Evolutionary conservation across 2,797 vertebrate genomes (phyloP).

Genomic region (Cyclopterus lumpus): DNA sequence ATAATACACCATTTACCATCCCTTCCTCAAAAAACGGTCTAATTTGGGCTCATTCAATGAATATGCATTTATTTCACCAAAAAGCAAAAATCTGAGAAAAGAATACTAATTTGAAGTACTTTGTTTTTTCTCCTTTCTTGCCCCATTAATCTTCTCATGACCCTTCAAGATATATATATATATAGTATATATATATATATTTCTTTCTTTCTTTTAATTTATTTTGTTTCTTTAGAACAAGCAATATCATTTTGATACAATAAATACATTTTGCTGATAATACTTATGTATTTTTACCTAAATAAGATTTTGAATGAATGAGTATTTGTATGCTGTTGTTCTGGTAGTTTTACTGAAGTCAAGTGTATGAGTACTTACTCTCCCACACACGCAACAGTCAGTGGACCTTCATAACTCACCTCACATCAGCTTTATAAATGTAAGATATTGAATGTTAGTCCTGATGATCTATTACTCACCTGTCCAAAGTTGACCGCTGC

Average conservation of each 20-base stretch:
- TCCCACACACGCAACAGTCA: too few relatives aligned
- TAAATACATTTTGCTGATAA: too few relatives aligned
- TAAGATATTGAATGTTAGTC: not conserved
- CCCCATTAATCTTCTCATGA: not conserved
- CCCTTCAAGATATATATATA: not conserved
- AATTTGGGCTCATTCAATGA: not conserved
- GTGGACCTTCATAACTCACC: not conserved
- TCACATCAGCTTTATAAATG: not conserved
- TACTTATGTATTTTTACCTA: too few relatives aligned
- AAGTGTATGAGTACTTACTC: not conserved
- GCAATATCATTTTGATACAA: too few relatives aligned
- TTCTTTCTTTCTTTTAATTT: too few relatives aligned
- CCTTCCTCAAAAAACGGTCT: not conserved
- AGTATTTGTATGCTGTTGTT: too few relatives aligned
- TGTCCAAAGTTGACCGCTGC: constrained; percentile 98
- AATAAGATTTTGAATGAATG: too few relatives aligned
- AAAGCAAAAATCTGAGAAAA: not conserved
- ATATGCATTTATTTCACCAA: not conserved
- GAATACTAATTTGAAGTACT: too few relatives aligned
- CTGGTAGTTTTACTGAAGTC: not conserved
- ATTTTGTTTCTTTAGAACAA: too few relatives aligned
- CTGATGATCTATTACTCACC: constrained; percentile 74
- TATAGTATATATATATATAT: too few relatives aligned
- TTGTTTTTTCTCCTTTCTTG: not conserved
- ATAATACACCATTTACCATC: not conserved